A percentile compares a stretch with the other conserved stretches of the same genome.
Conservation (phyloP, 2,888 invertebrate genomes). For the Tupiocoris notatus region DNA sequence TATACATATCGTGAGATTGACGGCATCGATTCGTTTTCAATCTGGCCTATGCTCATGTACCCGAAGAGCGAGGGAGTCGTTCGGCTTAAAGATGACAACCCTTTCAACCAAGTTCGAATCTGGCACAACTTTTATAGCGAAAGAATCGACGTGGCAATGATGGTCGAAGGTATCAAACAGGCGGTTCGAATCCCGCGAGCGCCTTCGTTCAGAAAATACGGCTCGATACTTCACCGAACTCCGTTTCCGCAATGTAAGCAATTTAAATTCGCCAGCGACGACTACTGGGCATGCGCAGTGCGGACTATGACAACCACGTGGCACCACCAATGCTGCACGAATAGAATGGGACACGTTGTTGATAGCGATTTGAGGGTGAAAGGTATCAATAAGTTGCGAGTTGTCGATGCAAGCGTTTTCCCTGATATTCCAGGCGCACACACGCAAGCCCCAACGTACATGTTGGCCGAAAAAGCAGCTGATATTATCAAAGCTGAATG, state of each 20-base stretch:
- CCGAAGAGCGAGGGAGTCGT: conserved; percentile 50
- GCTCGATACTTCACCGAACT: conserved; percentile 56
- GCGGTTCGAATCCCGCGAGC: conserved; percentile 51
- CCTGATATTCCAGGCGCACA: conserved; percentile 60
- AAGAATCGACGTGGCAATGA: conserved; percentile 46
- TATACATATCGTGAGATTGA: conserved; percentile 51
- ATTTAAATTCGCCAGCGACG: conserved; percentile 46
- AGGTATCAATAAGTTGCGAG: conserved; percentile 59
- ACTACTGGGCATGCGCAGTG: conserved; percentile 62
- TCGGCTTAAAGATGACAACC: conserved; percentile 47
- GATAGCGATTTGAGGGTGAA: conserved; percentile 57
- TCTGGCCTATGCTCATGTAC: conserved; percentile 50
- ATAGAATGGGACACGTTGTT: conserved; percentile 68
- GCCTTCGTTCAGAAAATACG: conserved; percentile 49
- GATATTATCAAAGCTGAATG: conserved; percentile 52
- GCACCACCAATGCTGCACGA: conserved; percentile 70
- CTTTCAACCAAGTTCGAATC: conserved; percentile 48
- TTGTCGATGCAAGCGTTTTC: conserved; percentile 60
- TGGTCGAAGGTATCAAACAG: conserved; percentile 50
- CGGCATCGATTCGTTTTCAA: conserved; percentile 51
- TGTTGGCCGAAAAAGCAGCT: conserved; percentile 55
- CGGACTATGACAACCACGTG: conserved; percentile 59
- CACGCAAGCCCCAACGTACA: conserved; percentile 60
- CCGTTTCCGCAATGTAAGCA: conserved; percentile 60
- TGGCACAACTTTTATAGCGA: conserved; percentile 48